A percentile compares a stretch with the other conserved stretches of the same genome.
Evolutionary conservation across 2,888 invertebrate genomes (phyloP).

Genomic region (Ornithoptera alexandrae): DNA sequence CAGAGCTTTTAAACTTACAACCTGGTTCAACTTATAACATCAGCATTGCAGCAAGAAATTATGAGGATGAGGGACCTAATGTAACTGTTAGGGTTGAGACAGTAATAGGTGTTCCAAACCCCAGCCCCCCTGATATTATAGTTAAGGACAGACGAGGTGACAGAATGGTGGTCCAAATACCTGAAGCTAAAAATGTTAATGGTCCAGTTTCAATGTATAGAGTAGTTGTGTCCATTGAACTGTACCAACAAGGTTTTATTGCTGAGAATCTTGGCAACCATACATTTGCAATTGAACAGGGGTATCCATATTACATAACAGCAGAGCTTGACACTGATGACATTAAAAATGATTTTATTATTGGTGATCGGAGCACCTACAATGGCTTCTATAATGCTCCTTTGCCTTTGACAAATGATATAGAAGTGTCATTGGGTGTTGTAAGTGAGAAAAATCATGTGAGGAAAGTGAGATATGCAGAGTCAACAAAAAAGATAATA

Average conservation of each 20-base stretch:
- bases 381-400: conserved; percentile 89
- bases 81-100: conserved; percentile 82
- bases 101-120: conserved; percentile 84
- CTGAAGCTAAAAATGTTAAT: conserved; percentile 85
- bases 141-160: conserved; percentile 81
- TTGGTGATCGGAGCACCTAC: conserved; percentile 88
- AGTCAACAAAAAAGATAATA: conserved; percentile 76
- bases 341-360: conserved; percentile 83
- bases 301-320: conserved; percentile 89
- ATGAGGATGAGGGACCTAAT: conserved; percentile 80
- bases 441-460: conserved; percentile 84
- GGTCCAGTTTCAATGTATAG: conserved; percentile 89
- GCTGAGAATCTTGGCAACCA: conserved; percentile 82
- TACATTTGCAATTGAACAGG: conserved; percentile 83
- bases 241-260: conserved; percentile 82
- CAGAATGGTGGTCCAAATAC: conserved; percentile 83
- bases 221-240: conserved; percentile 85
- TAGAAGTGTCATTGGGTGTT: conserved; percentile 85
- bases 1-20: conserved; percentile 82
- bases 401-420: conserved; percentile 80
- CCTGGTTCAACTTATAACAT: conserved; percentile 89
- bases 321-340: conserved; percentile 87
- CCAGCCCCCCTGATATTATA: conserved; percentile 84
- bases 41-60: conserved; percentile 83
- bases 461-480: conserved; percentile 83